Evolutionary conservation across 2,888 invertebrate genomes (phyloP), one percentile per base, ranked within the genome.

Genomic region (Marasmarcha lunaedactyla): DNA sequence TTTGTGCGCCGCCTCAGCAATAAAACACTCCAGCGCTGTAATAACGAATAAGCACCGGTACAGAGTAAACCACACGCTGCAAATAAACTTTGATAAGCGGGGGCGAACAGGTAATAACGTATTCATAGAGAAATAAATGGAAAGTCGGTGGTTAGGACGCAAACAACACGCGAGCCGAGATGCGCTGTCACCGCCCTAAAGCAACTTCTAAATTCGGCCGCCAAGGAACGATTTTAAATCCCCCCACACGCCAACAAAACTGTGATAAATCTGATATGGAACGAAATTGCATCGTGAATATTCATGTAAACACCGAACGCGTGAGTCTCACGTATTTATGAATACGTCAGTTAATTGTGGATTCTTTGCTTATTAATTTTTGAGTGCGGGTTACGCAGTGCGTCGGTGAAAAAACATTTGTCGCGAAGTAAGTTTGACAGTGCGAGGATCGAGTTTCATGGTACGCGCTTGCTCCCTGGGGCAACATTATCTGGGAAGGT

Each of bases 91-190:
- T 83, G 81, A 83, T 83, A 83, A 83, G 83, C 81, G 79, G 68
- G 74, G 79, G 77, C 76, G 79, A 79, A 71, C 76, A 81, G 81
- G 83, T 83, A 81, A 83, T 83, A 83, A 81, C 83, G 81, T 83
- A 83, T 83, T 83, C 83, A 83, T 83, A 83, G 81, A 81, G 83
- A 83, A 83, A 83, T 83, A 83, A 83, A 83, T 83, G 83, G 81
- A 79, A 83, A 83, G 83, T 81, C 81, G 74, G 69, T 68, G 76
- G 81, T 73, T 79, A 81, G 79, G 67, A 68, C 63, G 72, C 77
- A 78, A 81, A 78, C 77, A 76, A 78, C 73, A 63, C 60, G 73
- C 60, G 57, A 60, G 58, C 55, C 49, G 69, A 72, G 77, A 76
- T 71, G 71, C 65, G 70, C 68, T 76, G 78, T 79, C 81, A 73